Conservation (phyloP, 2,888 invertebrate genomes). For the Orthonevra nobilis region DNA sequence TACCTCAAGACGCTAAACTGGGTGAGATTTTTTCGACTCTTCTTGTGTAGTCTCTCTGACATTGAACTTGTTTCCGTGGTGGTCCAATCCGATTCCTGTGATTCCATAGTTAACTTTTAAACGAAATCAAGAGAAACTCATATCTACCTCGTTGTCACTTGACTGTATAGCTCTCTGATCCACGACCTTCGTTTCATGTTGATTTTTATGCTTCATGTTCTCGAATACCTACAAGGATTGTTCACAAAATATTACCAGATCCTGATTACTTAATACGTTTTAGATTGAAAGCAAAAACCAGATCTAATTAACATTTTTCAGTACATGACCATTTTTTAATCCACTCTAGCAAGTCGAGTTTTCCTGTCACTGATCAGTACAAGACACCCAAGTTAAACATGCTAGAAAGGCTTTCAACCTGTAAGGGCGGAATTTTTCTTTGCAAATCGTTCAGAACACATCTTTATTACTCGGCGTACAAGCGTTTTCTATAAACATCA, state of each 20-base stretch:
- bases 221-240: constrained; percentile 45
- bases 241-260: no score
- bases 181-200: constrained; percentile 55
- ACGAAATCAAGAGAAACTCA: neutral
- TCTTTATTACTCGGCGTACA: neutral
- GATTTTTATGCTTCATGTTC: constrained; percentile 65
- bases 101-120: neutral
- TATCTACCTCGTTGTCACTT: constrained; percentile 78
- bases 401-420: no score
- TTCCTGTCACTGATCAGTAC: no score
- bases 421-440: no score
- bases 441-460: no score
- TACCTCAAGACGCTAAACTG: constrained; percentile 76
- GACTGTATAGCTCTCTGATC: constrained; percentile 70
- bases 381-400: no score
- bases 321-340: no score
- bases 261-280: no score
- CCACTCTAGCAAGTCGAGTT: no score
- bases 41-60: constrained; percentile 66
- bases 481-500: constrained; percentile 2
- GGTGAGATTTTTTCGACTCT: constrained; percentile 72
- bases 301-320: no score
- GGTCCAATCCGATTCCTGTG: constrained; percentile 76
- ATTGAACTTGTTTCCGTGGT: constrained; percentile 76
- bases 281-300: no score